A percentile compares a stretch with the other conserved stretches of the same genome.
Evolutionary conservation across 2,113 vertebrate species (phyloP).

Genomic region (Myotis brandtii): DNA sequence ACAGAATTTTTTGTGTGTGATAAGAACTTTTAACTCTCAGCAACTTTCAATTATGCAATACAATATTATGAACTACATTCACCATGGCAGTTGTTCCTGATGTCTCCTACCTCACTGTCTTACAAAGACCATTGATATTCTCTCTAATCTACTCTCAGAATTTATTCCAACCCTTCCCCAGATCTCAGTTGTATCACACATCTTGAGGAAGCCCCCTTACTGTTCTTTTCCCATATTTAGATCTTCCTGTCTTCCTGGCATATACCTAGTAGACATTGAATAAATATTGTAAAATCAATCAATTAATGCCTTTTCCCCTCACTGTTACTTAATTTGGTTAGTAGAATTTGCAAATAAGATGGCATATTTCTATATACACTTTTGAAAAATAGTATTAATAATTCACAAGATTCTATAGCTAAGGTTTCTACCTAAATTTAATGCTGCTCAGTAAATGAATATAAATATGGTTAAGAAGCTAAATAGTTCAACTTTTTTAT

Average conservation of each 20-base stretch:
- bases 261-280: not conserved
- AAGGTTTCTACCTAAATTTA: not conserved
- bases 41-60: not conserved
- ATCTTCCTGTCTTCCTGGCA: not conserved
- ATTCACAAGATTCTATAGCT: not conserved
- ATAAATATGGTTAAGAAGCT: not conserved
- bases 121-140: not conserved
- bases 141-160: not conserved
- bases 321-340: not conserved
- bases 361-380: not conserved
- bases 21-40: not conserved
- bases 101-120: not conserved
- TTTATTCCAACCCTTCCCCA: not conserved
- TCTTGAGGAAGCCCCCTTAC: not conserved
- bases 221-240: rapidly evolving
- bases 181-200: not conserved
- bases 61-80: not conserved
- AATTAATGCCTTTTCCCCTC: not conserved
- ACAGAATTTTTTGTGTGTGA: not conserved
- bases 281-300: not conserved
- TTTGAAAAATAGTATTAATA: not conserved
- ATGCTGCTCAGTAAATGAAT: not conserved
- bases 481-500: conserved; percentile 32
- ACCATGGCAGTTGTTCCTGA: not conserved
- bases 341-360: not conserved